Evolutionary conservation across 2,797 vertebrate genomes (phyloP).

Genomic region (Loriculus beryllinus): DNA sequence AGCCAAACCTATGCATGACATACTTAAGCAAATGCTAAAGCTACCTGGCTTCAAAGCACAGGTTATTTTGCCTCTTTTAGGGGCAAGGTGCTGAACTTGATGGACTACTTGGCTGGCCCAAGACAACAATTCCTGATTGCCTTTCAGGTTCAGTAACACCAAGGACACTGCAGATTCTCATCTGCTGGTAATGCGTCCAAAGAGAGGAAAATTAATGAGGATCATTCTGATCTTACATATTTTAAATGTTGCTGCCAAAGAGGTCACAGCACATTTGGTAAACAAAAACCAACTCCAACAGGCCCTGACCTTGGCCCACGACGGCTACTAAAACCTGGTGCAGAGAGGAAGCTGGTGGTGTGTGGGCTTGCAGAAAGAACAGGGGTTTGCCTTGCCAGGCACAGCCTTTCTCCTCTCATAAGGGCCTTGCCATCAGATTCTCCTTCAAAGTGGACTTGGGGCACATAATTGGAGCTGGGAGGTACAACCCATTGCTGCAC

Average conservation of each 20-base stretch:
- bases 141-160: not conserved
- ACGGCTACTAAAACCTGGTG: not conserved
- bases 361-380: not conserved
- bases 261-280: not conserved
- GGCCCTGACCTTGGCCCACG: not conserved
- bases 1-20: not conserved
- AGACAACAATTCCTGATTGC: not conserved
- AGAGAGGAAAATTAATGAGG: not conserved
- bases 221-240: not conserved
- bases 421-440: fast-evolving
- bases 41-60: not conserved
- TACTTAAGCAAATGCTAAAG: not conserved
- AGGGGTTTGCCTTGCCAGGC: not conserved
- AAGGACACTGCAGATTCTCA: not conserved
- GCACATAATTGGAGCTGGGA: fast-evolving
- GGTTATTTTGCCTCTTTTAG: not conserved
- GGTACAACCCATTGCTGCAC: not conserved
- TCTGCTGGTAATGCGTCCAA: not conserved
- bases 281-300: not conserved
- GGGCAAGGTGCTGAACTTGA: not conserved
- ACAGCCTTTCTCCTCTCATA: not conserved
- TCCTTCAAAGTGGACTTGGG: fast-evolving
- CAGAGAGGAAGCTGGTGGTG: not conserved
- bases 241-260: not conserved
- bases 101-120: not conserved